These are phyloP conservation scores for Pachyramphus minor DNA, from an alignment of 2,113 vertebrate genomes.

Conservation along the genomic window DNA sequence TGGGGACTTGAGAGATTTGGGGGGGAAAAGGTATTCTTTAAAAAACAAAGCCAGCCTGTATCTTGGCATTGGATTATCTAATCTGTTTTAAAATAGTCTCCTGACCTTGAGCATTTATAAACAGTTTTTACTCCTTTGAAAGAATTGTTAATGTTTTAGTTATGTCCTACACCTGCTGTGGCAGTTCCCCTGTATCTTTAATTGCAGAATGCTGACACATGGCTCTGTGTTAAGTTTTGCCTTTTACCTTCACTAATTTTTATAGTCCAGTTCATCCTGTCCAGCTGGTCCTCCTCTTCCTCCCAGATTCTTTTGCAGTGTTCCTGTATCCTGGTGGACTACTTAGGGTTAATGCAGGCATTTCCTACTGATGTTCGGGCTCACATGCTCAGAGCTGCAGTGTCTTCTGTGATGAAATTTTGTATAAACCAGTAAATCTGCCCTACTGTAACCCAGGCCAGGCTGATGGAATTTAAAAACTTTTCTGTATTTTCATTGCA, in stretches of 20 bases:
- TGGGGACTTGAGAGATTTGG: not conserved
- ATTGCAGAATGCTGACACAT: not conserved
- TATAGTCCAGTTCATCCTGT: not conserved
- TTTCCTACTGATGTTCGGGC: not conserved
- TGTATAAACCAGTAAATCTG: not conserved
- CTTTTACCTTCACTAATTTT: not conserved
- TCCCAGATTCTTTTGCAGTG: not conserved
- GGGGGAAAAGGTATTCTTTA: not conserved
- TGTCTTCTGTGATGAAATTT: not conserved
- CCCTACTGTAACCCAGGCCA: fast-evolving
- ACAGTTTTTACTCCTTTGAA: not conserved
- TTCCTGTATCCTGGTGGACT: not conserved
- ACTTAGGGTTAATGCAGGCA: not conserved
- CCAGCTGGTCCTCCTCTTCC: not conserved
- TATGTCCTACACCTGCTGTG: not conserved
- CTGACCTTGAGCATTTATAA: not conserved
- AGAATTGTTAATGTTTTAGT: not conserved
- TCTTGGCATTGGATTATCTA: not conserved
- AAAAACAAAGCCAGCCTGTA: not conserved
- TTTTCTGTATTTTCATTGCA: not conserved
- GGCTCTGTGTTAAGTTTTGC: not conserved
- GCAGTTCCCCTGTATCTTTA: not conserved
- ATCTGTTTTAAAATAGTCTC: not conserved
- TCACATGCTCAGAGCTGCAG: not conserved
- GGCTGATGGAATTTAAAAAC: not conserved